Percentiles rank a stretch among this genome's conserved stretches.
Conservation (phyloP, 2,888 invertebrate genomes). For the Hydropsyche betteni region DNA sequence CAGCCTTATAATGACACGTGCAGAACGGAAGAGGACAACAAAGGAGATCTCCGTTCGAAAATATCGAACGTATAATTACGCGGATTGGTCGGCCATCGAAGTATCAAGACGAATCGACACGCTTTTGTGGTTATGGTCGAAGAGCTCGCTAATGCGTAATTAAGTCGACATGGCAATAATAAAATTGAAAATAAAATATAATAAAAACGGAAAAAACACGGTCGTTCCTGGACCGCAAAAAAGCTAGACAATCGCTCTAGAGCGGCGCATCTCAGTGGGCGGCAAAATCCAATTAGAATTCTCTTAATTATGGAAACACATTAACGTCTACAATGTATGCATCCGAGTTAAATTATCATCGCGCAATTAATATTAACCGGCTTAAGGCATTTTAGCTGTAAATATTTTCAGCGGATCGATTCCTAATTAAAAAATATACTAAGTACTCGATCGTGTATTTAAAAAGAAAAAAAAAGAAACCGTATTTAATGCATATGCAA, state of each 20-base stretch:
- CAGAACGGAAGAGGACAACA: not conserved
- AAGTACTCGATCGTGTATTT: not conserved
- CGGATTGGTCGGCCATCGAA: not conserved
- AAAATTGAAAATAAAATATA: not conserved
- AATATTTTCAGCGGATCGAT: too few species aligned
- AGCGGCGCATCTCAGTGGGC: conserved; percentile 11
- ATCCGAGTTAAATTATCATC: not conserved
- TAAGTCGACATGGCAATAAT: not conserved
- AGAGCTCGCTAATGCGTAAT: not conserved
- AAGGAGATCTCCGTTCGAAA: not conserved
- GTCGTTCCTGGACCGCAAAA: conserved; percentile 21
- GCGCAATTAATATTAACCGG: not conserved
- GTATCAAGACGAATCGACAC: not conserved
- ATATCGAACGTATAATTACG: not conserved
- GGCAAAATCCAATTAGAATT: conserved; percentile 25
- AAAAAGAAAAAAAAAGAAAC: conserved; percentile 4
- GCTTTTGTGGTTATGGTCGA: not conserved
- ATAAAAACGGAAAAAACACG: not conserved
- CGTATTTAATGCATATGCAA: not conserved
- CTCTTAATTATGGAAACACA: conserved; percentile 11
- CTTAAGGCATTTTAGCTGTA: too few species aligned
- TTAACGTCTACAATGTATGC: conserved; percentile 2
- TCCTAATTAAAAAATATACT: not conserved
- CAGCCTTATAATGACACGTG: too few species aligned
- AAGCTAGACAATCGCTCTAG: conserved; percentile 22